phyloP scores from a whole-genome alignment of 2,888 invertebrate genomes.

The Bellardia pandia region DNA sequence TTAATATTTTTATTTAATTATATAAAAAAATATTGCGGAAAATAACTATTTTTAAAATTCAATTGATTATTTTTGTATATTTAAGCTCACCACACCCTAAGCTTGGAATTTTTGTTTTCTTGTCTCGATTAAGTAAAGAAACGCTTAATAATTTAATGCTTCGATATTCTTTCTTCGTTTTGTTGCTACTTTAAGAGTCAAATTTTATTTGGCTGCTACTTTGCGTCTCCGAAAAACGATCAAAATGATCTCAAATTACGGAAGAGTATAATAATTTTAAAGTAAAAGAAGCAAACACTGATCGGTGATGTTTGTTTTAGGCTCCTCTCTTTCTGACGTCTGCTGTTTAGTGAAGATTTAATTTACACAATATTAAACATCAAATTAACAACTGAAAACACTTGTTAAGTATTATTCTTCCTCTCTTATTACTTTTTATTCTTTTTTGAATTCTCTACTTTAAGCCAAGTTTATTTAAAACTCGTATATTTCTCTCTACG shows the following conservation, averaged over 20 bases:
- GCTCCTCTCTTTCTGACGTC: slow-evolving; percentile 44
- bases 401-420: slow-evolving; percentile 61
- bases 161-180: slow-evolving; percentile 54
- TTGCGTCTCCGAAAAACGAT: slow-evolving; percentile 38
- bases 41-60: slow-evolving; percentile 8
- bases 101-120: slow-evolving; percentile 46
- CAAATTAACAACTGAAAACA: slow-evolving; percentile 65
- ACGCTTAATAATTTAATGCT: slow-evolving; percentile 68
- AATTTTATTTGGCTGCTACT: slow-evolving; percentile 47
- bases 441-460: slow-evolving; percentile 51
- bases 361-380: slow-evolving; percentile 38
- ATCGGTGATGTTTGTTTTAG: slow-evolving; percentile 22
- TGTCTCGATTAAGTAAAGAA: slow-evolving; percentile 58
- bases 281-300: slow-evolving; percentile 29
- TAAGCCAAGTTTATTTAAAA: slow-evolving; percentile 69
- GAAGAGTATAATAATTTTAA: slow-evolving; percentile 38
- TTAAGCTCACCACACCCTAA: slow-evolving; percentile 80
- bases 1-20: slow-evolving; percentile 20
- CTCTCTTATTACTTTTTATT: slow-evolving; percentile 65
- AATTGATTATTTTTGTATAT: slow-evolving; percentile 45
- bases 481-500: slow-evolving; percentile 53
- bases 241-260: slow-evolving; percentile 40
- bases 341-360: slow-evolving; percentile 23
- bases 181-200: slow-evolving; percentile 65
- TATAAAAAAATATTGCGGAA: slow-evolving; percentile 7